A percentile compares a stretch with the other conserved stretches of the same genome.
These are phyloP conservation scores for Cygnus olor DNA, from an alignment of 2,797 vertebrate genomes.

Conservation along the genomic window DNA sequence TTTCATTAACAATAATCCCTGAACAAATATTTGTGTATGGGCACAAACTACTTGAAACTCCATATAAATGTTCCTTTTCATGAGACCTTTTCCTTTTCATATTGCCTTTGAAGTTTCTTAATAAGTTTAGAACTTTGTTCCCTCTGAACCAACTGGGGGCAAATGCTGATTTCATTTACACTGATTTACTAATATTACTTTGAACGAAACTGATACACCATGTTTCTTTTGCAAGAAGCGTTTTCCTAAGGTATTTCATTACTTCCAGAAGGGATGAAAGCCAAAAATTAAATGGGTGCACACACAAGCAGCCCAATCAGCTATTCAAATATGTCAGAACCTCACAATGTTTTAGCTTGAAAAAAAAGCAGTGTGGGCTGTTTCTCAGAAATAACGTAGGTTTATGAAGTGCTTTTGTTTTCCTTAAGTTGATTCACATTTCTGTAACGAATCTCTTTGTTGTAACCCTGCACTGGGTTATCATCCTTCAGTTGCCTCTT, in stretches of 20 bases:
- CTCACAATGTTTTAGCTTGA: neutral
- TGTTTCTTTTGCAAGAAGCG: neutral
- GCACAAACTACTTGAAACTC: conserved; percentile 14
- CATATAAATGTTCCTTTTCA: conserved; percentile 8
- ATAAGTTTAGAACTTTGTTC: conserved; percentile 15
- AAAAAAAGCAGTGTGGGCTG: neutral
- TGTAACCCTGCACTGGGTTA: neutral
- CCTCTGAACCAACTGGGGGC: neutral
- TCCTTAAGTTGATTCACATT: neutral
- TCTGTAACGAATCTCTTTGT: neutral
- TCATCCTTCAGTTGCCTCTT: neutral
- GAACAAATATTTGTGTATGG: conserved; percentile 42
- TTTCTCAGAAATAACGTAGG: neutral
- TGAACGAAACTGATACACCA: neutral
- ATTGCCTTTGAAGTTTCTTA: conserved; percentile 53
- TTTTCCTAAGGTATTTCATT: neutral
- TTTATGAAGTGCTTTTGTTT: neutral
- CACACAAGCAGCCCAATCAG: neutral
- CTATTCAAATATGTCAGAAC: neutral
- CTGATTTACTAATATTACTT: conserved; percentile 9
- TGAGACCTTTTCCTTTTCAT: conserved; percentile 27
- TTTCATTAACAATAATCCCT: conserved; percentile 39
- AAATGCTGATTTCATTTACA: conserved; percentile 28
- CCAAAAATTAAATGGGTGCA: neutral
- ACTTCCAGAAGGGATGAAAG: neutral